Percentiles rank a stretch among this genome's conserved stretches.
Conservation (phyloP, 2,888 invertebrate genomes). For the Drosophila anceps region DNA sequence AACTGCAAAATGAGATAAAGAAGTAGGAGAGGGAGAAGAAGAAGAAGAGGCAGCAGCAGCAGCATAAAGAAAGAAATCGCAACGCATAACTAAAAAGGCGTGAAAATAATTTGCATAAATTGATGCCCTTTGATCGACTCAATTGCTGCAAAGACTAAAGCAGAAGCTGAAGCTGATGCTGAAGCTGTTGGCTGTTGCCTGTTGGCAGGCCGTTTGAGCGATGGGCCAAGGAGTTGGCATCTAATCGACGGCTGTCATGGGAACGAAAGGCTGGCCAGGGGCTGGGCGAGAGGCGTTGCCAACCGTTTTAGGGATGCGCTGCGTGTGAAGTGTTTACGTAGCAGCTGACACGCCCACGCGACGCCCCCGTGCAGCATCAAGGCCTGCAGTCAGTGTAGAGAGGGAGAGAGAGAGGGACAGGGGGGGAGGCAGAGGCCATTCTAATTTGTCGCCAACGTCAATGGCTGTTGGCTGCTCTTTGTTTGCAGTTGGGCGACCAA, state of each 20-base stretch:
- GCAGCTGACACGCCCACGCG: constrained; percentile 62
- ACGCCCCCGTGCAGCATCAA: constrained; percentile 30
- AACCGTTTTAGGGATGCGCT: constrained; percentile 78
- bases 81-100: constrained; percentile 85
- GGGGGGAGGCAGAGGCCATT: constrained; percentile 46
- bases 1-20: neutral
- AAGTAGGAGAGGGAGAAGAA: neutral
- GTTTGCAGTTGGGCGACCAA: constrained; percentile 33
- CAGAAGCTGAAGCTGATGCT: neutral
- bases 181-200: constrained; percentile 9
- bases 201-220: constrained; percentile 4
- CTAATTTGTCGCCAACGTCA: constrained; percentile 76
- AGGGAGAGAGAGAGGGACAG: neutral
- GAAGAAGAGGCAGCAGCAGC: neutral
- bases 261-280: constrained; percentile 45
- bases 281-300: constrained; percentile 53
- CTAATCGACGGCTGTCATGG: constrained; percentile 79
- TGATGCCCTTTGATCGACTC: constrained; percentile 85
- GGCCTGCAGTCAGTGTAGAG: constrained; percentile 34
- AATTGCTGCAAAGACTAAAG: constrained; percentile 68
- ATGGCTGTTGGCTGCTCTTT: constrained; percentile 54
- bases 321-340: constrained; percentile 69
- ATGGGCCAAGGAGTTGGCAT: constrained; percentile 37
- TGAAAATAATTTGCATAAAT: constrained; percentile 86
- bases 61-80: constrained; percentile 60